Evolutionary conservation across 2,888 invertebrate species (phyloP), one percentile per base, ranked within the genome.

Genomic region (Chaetogeoica ovagalla): DNA sequence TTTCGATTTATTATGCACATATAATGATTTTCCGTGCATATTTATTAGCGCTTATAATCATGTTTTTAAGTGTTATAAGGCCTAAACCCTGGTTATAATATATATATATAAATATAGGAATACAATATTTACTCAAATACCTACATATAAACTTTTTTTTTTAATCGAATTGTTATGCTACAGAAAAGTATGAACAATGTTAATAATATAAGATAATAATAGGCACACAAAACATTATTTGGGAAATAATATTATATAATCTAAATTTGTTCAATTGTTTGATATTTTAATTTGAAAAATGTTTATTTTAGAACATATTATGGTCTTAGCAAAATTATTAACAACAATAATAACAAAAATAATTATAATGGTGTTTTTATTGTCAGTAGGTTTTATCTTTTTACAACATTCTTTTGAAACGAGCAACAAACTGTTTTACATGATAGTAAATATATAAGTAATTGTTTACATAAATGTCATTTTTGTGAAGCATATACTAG

Each of bases 301-400:
- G 8, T 9, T 48, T 52, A 30, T 55, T 57, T 57, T 57, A 19
- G 13, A 37, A 15, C 21, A 59, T 39, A 39, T 30, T 69, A 52
- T 15, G n/a, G 17, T 37, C 30, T 63, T 17, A 52, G 43, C 23
- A 19, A 30, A 8, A 73, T 48, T 21, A 66, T 30, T 57, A 75
- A 65, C 23, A 75, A 48, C 3, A 48, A 60, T 39, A 59, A 59
- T 68, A 48, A 68, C 8, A 13, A 48, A 60, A 59, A 59, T 68
- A 48, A 68, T 68, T 23, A 68, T 76, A 76, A 68, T 68, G 68
- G 43, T 76, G 57, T 76, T 43, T 76, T 76, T 76, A 76, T 76
- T 76, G 75, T 68, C 75, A 59, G 75, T 19, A 66, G 43, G 75
- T 75, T 66, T 66, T 76, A 57, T 73, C 21, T 48, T 59, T 68